Conservation (phyloP, 2,113 vertebrate species). For the Corythornis madagascariensis region DNA sequence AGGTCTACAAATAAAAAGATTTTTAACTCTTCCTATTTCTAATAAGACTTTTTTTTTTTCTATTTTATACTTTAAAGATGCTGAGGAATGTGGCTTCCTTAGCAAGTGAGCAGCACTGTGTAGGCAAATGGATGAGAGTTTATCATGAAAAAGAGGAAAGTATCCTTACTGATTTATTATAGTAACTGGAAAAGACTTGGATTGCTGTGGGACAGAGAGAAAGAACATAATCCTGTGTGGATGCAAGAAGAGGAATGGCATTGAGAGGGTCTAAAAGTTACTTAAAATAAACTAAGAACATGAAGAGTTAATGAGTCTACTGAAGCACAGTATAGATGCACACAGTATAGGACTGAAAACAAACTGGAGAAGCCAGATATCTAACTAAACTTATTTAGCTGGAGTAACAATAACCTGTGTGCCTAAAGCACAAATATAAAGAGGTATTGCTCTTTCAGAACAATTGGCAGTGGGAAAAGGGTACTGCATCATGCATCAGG, state of each 20-base stretch:
- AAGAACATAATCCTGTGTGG: not conserved
- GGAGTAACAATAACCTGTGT: not conserved
- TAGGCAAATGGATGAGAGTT: not conserved
- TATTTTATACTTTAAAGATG: not conserved
- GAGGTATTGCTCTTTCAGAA: not conserved
- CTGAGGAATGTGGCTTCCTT: not conserved
- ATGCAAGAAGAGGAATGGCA: not conserved
- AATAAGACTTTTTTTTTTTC: not conserved
- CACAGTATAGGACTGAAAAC: not conserved
- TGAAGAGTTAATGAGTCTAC: not conserved
- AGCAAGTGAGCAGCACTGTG: not conserved
- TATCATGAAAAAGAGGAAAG: not conserved
- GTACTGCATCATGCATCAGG: slow-evolving; percentile 5
- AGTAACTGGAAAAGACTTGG: not conserved
- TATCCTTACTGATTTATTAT: not conserved
- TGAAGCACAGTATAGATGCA: not conserved
- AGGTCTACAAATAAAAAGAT: not conserved
- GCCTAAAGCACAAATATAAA: not conserved
- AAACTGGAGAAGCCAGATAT: not conserved
- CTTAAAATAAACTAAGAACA: not conserved
- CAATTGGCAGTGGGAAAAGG: not conserved
- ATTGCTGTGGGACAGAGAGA: not conserved
- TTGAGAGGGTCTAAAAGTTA: not conserved
- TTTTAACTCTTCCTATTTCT: not conserved
- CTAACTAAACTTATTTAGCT: not conserved